These are phyloP conservation scores for Pyralis farinalis DNA, from an alignment of 2,888 invertebrate species.

Conservation along the genomic window DNA sequence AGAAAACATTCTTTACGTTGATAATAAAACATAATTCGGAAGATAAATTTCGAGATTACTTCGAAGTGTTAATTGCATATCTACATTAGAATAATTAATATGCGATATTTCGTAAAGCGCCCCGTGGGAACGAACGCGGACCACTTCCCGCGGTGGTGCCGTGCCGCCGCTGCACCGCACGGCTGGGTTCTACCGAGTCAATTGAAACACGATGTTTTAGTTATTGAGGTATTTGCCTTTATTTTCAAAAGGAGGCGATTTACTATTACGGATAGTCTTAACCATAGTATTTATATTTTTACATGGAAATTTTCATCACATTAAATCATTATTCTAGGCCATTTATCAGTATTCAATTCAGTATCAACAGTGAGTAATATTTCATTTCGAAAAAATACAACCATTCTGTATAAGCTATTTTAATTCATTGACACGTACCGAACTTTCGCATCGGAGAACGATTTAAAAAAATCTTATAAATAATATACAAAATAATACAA, in stretches of 20 bases:
- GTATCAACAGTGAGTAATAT: slow-evolving; percentile 68
- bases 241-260: slow-evolving; percentile 77
- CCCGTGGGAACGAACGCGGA: slow-evolving; percentile 11
- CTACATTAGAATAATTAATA: slow-evolving; percentile 5
- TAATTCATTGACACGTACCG: slow-evolving; percentile 53
- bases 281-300: slow-evolving; percentile 77
- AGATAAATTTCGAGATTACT: too few species aligned
- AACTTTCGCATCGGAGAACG: slow-evolving; percentile 45
- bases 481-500: slow-evolving; percentile 81
- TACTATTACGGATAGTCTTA: slow-evolving; percentile 77
- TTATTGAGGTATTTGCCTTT: slow-evolving; percentile 79
- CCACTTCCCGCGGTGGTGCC: background rate
- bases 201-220: slow-evolving; percentile 62
- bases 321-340: slow-evolving; percentile 73
- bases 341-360: slow-evolving; percentile 70
- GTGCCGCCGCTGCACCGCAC: background rate
- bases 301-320: slow-evolving; percentile 80
- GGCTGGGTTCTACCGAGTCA: slow-evolving; percentile 15
- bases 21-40: too few species aligned
- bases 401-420: slow-evolving; percentile 65
- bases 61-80: background rate
- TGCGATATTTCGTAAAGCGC: too few species aligned
- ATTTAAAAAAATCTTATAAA: slow-evolving; percentile 74
- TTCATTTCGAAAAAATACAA: slow-evolving; percentile 76
- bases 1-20: too few species aligned